Evolutionary conservation across 2,113 vertebrate species (phyloP), one percentile per base, ranked within the genome.

Genomic region (Datnioides undecimradiatus): DNA sequence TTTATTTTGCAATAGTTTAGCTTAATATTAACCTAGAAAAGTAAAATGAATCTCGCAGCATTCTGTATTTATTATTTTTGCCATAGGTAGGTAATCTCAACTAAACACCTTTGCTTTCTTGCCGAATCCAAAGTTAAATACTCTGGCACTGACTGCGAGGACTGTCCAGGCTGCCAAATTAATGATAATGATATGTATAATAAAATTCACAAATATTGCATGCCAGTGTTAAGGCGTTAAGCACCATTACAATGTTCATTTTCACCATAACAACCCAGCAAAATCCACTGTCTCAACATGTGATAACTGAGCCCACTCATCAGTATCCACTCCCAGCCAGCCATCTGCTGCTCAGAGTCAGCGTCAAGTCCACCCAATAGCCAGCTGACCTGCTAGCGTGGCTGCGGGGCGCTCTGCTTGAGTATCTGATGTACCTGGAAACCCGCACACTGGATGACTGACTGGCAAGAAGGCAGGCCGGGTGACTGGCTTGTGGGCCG

Each of bases 271-370:
- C 13, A 45, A 74, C 70, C 48, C 27, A 78, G 33, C 31, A 66
- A 64, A 71, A 76, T 80, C 74, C 82, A 89, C 85, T 88, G 88
- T 88, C 57, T 87, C 40, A 66, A 67, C 36, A 71, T 77, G 85
- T 59, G 66, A 73, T 79, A 84, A 81, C 82, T 71, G 77, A 89
- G 33, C 51, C 70, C 66, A 72, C 73, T 81, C 83, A 49, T 85
- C 73, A 72, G 72, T 71, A 63, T 80, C 63, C 71, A 33, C 74
- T 73, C 54, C 55, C 48, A 68, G 38, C 49, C 67, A 34, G 68
- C 91, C 92, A 92, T 91, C 91, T 92, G 92, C 83, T 82, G 84
- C 80, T 76, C 54, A 54, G 68, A 76, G 62, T 82, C 84, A 62
- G 73, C 41, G 70, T 87, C 80, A 90, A 83, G 86, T 83, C 76